A percentile compares a stretch with the other conserved stretches of the same genome.
Conservation (phyloP, 2,797 vertebrate species). For the Sebastes iracundus region DNA sequence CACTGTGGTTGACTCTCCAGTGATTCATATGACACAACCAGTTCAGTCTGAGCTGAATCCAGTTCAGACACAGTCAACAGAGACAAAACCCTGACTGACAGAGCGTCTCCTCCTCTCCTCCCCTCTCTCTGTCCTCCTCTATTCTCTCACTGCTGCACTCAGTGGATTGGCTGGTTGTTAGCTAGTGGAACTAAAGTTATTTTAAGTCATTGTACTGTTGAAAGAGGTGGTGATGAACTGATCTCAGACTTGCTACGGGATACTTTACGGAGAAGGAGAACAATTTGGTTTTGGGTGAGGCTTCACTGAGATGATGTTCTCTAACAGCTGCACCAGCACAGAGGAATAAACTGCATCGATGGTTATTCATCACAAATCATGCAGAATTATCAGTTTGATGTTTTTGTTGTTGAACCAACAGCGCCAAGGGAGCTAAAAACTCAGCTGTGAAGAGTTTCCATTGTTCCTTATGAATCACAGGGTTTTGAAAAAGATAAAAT, state of each 20-base stretch:
- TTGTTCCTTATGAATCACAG: not conserved
- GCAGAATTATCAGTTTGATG: not conserved
- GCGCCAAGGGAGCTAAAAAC: not conserved
- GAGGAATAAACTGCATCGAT: not conserved
- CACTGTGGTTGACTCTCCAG: not conserved
- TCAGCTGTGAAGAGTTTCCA: not conserved
- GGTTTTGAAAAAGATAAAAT: too few species aligned
- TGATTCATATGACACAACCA: not conserved
- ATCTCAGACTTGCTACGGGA: not conserved
- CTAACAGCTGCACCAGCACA: not conserved
- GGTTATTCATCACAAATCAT: not conserved
- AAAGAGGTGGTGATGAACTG: not conserved
- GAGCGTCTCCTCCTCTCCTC: not conserved
- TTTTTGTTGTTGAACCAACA: not conserved
- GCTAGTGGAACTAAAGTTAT: not conserved
- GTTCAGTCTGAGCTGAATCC: constrained; percentile 6
- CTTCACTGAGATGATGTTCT: not conserved
- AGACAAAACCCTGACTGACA: constrained; percentile 4
- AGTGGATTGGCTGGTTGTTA: not conserved
- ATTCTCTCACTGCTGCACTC: not conserved
- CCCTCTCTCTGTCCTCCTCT: constrained; percentile 8
- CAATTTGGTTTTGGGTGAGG: not conserved
- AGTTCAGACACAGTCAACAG: constrained; percentile 5
- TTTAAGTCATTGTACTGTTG: not conserved
- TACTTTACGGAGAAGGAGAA: not conserved